Evolutionary conservation across 2,797 vertebrate genomes (phyloP).

Genomic region (Myotis findleyi): DNA sequence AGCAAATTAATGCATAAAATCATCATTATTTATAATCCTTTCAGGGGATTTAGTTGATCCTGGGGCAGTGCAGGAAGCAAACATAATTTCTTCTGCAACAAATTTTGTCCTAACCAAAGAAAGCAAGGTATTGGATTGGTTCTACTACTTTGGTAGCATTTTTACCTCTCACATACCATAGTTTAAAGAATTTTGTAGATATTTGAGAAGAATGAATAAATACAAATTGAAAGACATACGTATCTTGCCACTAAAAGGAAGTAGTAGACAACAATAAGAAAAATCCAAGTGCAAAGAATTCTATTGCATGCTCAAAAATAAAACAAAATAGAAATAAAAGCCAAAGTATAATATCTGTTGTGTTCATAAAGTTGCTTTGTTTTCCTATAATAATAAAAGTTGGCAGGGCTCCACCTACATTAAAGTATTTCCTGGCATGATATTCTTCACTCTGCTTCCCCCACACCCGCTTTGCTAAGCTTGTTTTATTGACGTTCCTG

Average conservation of each 20-base stretch:
- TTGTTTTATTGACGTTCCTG: constrained; percentile 65
- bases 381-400: constrained; percentile 61
- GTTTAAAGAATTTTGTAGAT: constrained; percentile 55
- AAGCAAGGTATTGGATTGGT: constrained; percentile 52
- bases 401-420: constrained; percentile 60
- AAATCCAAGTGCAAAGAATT: constrained; percentile 36
- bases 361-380: constrained; percentile 59
- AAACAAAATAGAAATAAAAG: constrained; percentile 60
- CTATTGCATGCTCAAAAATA: constrained; percentile 18
- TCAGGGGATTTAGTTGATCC: constrained; percentile 55
- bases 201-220: constrained; percentile 65
- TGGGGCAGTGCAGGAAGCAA: constrained; percentile 59
- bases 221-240: constrained; percentile 62
- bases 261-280: constrained; percentile 42
- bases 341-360: constrained; percentile 41
- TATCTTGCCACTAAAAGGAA: constrained; percentile 52
- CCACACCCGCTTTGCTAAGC: constrained; percentile 31
- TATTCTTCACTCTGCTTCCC: constrained; percentile 29
- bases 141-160: constrained; percentile 45
- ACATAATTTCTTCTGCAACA: constrained; percentile 63
- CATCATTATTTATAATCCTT: constrained; percentile 66
- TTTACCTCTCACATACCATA: constrained; percentile 56
- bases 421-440: constrained; percentile 67
- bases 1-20: constrained; percentile 61
- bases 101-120: constrained; percentile 47